Evolutionary conservation across 2,888 invertebrate species (phyloP), one percentile per base, ranked within the genome.

Genomic region (Xestia sexstrigata): DNA sequence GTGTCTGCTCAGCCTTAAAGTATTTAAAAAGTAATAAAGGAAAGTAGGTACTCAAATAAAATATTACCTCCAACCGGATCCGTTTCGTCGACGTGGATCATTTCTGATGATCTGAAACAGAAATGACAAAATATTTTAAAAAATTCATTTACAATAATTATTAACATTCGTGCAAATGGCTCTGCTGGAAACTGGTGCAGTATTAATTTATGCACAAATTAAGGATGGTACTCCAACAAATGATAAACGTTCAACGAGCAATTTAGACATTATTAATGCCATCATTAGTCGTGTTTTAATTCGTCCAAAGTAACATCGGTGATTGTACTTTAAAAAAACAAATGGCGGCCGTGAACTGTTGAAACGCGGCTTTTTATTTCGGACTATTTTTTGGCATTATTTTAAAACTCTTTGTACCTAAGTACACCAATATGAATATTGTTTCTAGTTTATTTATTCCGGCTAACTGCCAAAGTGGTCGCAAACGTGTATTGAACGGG

Each of bases 61-160:
- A 70, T 81, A 88, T 98, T 97, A 99, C 99, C 98, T 96, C 98
- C 98, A 90, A 98, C 98, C 86, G 99, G 99, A 95, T 99, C 99
- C 89, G 98, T 98, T 95, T 99, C 99, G 95, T 99, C 99, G 81
- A 99, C 99, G 95, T 98, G 98, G 95, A 99, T 98, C 98, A 99
- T 98, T 90, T 96, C 96, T 92, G 94, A 90, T 84, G 95, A 95
- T 94, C 97, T 96, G 96, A 39, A 95, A 96, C 90, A 92, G 93
- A 87, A 87, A 85, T 39, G 15, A 42, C 42, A 81, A n/a, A 74
- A 63, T 9, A 68, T 65, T 52, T 75, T 75, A 13, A 79, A 72
- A 76, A 74, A 26, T 52, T 66, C 26, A 78, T 73, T 49, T n/a
- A 79, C 20, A 60, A 42, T 35, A 35, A n/a, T n/a, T 1, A 35